Conservation (phyloP, 2,888 invertebrate species). For the Platycheirus rosarum region DNA sequence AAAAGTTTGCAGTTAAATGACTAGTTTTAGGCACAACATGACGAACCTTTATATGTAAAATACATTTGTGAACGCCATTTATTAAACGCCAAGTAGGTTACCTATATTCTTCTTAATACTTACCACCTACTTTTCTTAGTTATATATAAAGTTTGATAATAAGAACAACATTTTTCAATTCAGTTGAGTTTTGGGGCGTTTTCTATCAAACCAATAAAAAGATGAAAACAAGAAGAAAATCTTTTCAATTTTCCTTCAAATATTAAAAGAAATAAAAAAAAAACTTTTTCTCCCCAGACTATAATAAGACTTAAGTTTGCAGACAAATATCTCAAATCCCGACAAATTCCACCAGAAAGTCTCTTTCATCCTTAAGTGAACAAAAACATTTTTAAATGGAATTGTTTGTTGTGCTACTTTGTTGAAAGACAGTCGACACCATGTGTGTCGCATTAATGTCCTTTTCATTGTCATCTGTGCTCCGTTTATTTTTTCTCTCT, state of each 20-base stretch:
- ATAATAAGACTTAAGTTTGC: neutral
- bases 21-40: too few species aligned
- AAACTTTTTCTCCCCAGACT: neutral
- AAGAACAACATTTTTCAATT: too few species aligned
- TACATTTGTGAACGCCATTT: too few species aligned
- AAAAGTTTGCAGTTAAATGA: too few species aligned
- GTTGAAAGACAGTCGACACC: neutral
- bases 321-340: neutral
- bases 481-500: neutral
- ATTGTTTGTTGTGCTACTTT: neutral
- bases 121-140: too few species aligned
- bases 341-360: neutral
- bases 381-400: neutral
- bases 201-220: too few species aligned
- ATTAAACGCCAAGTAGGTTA: too few species aligned
- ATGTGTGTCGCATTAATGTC: neutral
- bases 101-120: too few species aligned
- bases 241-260: neutral
- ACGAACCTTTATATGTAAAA: too few species aligned
- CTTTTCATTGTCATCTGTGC: neutral
- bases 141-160: too few species aligned
- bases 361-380: neutral
- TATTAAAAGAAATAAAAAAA: neutral
- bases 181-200: too few species aligned
- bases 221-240: neutral